phyloP scores from a whole-genome alignment of 2,797 vertebrate genomes.

The Cryptoblepharus egeriae region DNA sequence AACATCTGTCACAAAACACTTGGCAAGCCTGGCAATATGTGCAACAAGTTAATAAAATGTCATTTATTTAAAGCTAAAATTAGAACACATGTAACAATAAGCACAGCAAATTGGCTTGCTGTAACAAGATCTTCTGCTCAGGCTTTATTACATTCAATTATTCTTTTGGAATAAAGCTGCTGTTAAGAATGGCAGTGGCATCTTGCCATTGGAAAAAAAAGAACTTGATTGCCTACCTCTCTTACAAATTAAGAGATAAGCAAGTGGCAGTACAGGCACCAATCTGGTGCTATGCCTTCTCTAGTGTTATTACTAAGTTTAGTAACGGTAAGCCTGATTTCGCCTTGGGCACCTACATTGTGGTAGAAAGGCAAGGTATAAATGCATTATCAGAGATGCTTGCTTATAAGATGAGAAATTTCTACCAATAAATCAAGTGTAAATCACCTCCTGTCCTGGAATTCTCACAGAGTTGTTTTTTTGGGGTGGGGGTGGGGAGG shows the following conservation, averaged over 20 bases:
- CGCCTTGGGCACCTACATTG: too few species aligned
- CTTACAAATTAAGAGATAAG: background rate
- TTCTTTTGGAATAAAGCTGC: background rate
- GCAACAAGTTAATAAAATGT: constrained; percentile 40
- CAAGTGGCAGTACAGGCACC: background rate
- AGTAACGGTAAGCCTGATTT: too few species aligned
- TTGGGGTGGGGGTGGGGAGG: too few species aligned
- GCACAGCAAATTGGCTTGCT: constrained; percentile 16
- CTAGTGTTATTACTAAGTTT: too few species aligned
- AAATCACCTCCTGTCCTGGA: too few species aligned
- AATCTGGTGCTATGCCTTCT: background rate
- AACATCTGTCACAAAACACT: constrained; percentile 16
- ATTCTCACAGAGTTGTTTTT: too few species aligned
- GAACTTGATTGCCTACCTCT: background rate
- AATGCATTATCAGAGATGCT: too few species aligned
- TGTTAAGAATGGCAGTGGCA: background rate
- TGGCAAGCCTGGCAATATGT: constrained; percentile 14
- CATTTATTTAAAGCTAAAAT: constrained; percentile 28
- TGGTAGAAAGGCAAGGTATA: too few species aligned
- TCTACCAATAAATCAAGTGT: too few species aligned
- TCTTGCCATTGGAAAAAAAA: background rate
- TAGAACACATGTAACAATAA: constrained; percentile 32
- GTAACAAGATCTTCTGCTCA: background rate
- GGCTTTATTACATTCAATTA: constrained; percentile 19
- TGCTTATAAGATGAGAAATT: too few species aligned